These are phyloP conservation scores for Pentalonia nigronervosa DNA, from an alignment of 1,140 invertebrate species.

Conservation along the genomic window DNA sequence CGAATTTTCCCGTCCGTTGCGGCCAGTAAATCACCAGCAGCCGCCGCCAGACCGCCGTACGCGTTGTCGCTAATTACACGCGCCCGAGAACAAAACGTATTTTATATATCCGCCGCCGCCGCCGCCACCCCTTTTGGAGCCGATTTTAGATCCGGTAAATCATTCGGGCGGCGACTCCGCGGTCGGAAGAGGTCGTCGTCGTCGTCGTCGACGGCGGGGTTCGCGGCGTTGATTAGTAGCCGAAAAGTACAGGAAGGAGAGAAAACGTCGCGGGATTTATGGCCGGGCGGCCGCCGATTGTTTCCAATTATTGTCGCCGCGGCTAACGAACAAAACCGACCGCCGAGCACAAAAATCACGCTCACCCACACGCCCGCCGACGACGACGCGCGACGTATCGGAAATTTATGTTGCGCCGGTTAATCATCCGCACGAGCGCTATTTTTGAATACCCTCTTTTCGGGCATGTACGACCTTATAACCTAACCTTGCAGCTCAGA, in stretches of 20 bases:
- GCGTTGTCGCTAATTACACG: constrained; percentile 28
- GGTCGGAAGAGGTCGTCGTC: constrained; percentile 16
- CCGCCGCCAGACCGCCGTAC: not conserved
- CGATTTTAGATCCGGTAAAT: constrained; percentile 44
- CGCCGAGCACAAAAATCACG: not conserved
- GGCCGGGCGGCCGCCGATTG: constrained; percentile 7
- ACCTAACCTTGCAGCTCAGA: not conserved
- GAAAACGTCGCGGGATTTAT: constrained; percentile 27
- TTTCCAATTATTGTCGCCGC: constrained; percentile 4
- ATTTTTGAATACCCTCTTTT: constrained; percentile 30
- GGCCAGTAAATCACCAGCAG: constrained; percentile 9
- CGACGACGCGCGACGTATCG: not conserved
- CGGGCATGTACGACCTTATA: not conserved
- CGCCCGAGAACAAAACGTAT: constrained; percentile 32
- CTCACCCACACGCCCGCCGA: not conserved
- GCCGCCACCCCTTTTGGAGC: not conserved
- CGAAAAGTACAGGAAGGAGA: not conserved
- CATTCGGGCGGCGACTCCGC: not conserved
- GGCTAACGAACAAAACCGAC: constrained; percentile 16
- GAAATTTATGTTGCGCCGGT: not conserved
- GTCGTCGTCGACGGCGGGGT: not conserved
- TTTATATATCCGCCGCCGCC: not conserved
- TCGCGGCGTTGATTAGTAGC: constrained; percentile 15
- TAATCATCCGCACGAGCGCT: not conserved
- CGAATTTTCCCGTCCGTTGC: not conserved